Percentiles rank a stretch among this genome's conserved stretches.
Conservation (phyloP, 2,113 vertebrate species). For the Gymnorhina tibicen region DNA sequence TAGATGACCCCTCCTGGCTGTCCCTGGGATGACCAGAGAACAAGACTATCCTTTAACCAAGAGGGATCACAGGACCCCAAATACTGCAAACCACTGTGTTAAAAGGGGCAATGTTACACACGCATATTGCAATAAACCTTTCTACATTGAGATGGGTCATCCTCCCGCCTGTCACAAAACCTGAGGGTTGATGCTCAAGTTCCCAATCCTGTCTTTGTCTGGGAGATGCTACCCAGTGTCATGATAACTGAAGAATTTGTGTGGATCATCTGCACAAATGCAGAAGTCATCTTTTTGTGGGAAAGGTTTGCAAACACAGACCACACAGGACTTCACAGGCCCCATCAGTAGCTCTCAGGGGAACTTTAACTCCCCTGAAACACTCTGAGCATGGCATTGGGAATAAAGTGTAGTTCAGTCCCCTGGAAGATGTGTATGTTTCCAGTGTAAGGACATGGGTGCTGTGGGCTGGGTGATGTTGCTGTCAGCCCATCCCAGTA, state of each 20-base stretch:
- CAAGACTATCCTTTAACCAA: neutral
- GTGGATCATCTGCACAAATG: neutral
- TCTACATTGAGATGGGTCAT: rapidly evolving
- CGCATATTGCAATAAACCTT: neutral
- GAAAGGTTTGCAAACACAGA: neutral
- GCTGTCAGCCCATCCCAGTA: neutral
- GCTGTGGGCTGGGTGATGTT: neutral
- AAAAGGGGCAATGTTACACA: neutral
- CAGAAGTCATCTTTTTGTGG: neutral
- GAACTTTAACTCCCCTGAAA: neutral
- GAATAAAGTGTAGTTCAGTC: neutral
- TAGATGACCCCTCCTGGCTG: neutral
- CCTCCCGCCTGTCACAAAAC: rapidly evolving
- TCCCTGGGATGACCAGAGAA: neutral
- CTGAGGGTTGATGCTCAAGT: neutral
- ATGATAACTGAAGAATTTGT: neutral
- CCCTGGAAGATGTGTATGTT: rapidly evolving
- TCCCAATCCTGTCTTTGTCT: neutral
- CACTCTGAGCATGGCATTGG: neutral
- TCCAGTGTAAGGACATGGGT: neutral
- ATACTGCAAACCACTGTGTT: neutral
- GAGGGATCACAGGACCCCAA: neutral
- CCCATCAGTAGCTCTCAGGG: neutral
- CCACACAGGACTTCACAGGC: neutral
- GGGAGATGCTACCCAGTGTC: neutral